Conservation (phyloP, 2,888 invertebrate species). For the Sphinx pinastri region DNA sequence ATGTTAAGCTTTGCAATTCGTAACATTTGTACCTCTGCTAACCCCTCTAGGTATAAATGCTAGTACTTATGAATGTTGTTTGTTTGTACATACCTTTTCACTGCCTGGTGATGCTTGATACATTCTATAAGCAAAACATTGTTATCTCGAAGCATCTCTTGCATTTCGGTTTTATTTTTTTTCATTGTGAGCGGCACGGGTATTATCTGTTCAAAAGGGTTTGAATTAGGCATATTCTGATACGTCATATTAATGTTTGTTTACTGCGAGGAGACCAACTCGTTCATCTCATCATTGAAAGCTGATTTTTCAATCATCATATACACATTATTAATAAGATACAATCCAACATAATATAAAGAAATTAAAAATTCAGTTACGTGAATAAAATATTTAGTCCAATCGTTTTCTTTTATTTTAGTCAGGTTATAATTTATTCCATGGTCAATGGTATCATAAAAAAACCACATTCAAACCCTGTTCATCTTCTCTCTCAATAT, state of each 20-base stretch:
- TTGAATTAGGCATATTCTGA: background rate
- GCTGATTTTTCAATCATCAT: no score
- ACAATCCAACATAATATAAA: background rate
- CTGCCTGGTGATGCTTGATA: conserved; percentile 56
- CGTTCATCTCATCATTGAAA: no score
- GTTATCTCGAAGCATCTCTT: background rate
- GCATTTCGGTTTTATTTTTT: background rate
- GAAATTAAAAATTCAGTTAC: background rate
- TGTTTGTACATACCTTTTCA: conserved; percentile 45
- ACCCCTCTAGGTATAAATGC: no score
- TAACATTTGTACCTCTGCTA: no score
- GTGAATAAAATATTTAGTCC: no score
- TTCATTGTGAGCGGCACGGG: background rate
- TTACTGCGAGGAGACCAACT: background rate
- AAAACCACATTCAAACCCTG: background rate
- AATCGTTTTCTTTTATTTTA: no score
- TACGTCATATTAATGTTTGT: background rate
- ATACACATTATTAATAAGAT: background rate
- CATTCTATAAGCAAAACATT: conserved; percentile 51
- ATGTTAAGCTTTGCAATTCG: no score
- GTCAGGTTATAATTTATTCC: no score
- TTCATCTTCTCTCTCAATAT: conserved; percentile 58
- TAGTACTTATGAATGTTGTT: background rate
- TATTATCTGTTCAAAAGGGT: conserved; percentile 13
- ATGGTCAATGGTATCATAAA: background rate